phyloP scores from a whole-genome alignment of 2,113 vertebrate species.

The Myrmophylax atrothorax region DNA sequence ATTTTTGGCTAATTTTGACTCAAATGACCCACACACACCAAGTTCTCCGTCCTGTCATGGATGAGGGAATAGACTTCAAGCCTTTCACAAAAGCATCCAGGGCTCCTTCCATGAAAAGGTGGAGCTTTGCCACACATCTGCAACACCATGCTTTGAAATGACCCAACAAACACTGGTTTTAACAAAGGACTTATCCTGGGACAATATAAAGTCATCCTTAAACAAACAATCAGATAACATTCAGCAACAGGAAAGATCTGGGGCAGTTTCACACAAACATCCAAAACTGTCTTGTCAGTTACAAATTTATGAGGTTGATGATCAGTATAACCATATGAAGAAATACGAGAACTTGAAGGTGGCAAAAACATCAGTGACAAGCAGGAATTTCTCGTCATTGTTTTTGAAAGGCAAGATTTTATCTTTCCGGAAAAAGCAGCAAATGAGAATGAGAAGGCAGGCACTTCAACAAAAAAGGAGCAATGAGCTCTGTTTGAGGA shows the following conservation, averaged over 20 bases:
- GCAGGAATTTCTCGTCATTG: slow-evolving; percentile 12
- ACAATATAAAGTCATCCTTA: slow-evolving; percentile 2
- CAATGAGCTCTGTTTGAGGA: not conserved
- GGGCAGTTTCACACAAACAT: not conserved
- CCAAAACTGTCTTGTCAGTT: not conserved
- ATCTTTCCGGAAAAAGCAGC: slow-evolving; percentile 5
- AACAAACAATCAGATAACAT: not conserved
- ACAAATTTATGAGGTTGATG: not conserved
- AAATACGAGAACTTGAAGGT: not conserved
- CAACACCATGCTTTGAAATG: not conserved
- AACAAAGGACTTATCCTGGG: not conserved
- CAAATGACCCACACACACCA: not conserved
- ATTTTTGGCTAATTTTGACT: not conserved
- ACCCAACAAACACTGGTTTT: not conserved
- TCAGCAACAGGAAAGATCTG: not conserved
- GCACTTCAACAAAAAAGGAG: not conserved
- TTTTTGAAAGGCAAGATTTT: slow-evolving; percentile 17
- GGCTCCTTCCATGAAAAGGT: not conserved
- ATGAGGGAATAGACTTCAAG: not conserved
- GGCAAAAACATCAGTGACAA: not conserved
- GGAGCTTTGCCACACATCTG: not conserved
- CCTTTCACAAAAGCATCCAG: not conserved
- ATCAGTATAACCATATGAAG: not conserved
- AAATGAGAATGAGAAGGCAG: not conserved
- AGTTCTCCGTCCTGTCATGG: not conserved